Evolutionary conservation across 92 coral and sea anemone genomes (phyloP).

Genomic region (Palythoa grandiflora): DNA sequence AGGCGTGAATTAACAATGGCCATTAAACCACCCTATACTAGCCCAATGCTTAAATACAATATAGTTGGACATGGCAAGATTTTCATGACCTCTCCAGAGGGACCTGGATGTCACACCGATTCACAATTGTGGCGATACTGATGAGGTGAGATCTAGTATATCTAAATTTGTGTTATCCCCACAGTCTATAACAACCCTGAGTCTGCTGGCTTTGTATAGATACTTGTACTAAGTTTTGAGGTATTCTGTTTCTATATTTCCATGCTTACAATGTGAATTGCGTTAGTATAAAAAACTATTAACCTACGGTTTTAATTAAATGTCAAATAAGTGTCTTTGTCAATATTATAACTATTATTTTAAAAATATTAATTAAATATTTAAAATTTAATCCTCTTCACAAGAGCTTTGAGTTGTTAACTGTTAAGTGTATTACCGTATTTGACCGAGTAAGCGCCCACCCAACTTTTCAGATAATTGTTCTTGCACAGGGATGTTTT

Average conservation of each 20-base stretch:
- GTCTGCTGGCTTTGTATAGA: not conserved
- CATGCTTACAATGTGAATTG: not conserved
- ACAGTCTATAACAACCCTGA: slow-evolving; percentile 34
- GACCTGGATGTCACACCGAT: slow-evolving; percentile 32
- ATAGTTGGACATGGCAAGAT: slow-evolving; percentile 14
- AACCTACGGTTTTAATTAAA: slow-evolving; percentile 39
- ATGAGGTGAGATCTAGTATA: slow-evolving; percentile 33
- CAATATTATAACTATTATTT: not conserved
- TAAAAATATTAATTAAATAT: slow-evolving; percentile 1
- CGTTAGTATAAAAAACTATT: slow-evolving; percentile 7
- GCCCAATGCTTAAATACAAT: not conserved
- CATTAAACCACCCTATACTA: slow-evolving; percentile 30
- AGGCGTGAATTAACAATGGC: slow-evolving; percentile 14
- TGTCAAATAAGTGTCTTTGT: slow-evolving; percentile 23
- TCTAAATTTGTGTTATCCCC: slow-evolving; percentile 32
- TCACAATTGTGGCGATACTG: slow-evolving; percentile 32
- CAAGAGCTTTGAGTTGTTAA: not conserved
- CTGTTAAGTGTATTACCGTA: too few species aligned
- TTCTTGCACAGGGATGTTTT: too few species aligned
- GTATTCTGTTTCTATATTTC: slow-evolving; percentile 20
- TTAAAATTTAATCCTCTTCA: not conserved
- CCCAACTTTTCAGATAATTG: too few species aligned
- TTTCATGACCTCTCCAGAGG: slow-evolving; percentile 35
- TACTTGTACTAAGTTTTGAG: slow-evolving; percentile 14
- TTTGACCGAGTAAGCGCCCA: too few species aligned